These are phyloP conservation scores for Zalophus californianus DNA, from an alignment of 2,797 vertebrate species.

Conservation along the genomic window DNA sequence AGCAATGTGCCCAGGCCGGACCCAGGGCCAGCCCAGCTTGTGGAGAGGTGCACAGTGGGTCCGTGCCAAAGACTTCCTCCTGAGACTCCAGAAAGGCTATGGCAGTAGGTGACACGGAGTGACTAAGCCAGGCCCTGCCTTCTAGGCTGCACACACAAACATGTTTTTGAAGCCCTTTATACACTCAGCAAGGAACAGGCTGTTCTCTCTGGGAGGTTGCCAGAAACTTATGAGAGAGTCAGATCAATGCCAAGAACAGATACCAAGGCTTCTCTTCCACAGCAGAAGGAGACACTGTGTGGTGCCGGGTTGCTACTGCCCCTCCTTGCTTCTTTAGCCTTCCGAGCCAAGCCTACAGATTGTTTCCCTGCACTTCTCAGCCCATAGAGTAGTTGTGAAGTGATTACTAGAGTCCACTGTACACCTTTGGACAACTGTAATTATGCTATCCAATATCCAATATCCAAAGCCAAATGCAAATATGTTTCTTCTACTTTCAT, in stretches of 20 bases:
- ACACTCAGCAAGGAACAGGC: slow-evolving; percentile 71
- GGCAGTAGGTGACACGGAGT: neutral
- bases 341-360: neutral
- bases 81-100: neutral
- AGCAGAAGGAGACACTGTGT: neutral
- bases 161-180: slow-evolving; percentile 81
- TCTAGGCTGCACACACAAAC: slow-evolving; percentile 71
- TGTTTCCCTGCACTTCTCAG: neutral
- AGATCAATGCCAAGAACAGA: slow-evolving; percentile 58
- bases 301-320: neutral
- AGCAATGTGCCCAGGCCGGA: neutral
- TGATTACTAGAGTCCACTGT: neutral
- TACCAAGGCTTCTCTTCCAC: neutral
- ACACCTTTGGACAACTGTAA: neutral
- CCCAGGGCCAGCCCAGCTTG: neutral
- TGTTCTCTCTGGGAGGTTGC: slow-evolving; percentile 74
- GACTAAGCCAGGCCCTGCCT: neutral
- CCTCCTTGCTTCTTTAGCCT: neutral
- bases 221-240: slow-evolving; percentile 56
- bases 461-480: slow-evolving; percentile 6
- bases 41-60: neutral
- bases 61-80: slow-evolving; percentile 57
- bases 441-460: neutral
- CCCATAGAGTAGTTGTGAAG: neutral
- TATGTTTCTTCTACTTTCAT: neutral